Base-by-base conservation (phyloP, 2,888 invertebrate genomes). In the Halocaridina rubra region DNA sequence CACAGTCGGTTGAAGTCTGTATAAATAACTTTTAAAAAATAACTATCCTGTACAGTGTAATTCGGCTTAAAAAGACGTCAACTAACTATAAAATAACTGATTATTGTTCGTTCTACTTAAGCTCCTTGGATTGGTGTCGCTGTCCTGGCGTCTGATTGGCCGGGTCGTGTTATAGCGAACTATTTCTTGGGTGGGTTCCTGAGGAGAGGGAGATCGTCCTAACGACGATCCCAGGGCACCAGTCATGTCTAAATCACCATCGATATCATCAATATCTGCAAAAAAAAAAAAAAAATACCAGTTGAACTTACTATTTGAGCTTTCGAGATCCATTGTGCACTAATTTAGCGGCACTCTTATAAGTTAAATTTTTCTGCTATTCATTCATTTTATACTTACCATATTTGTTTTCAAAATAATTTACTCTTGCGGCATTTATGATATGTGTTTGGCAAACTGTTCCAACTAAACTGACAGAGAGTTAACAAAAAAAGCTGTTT, bases 41-140 rank as follows among this genome's bases (percentile, higher is more conserved):
- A 53, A 53, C 19, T 53, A 53, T 53, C 16, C 53, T 53, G 53
- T 53, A 53, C 53, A 53, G n/a, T n/a, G n/a, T n/a, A n/a, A n/a
- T n/a, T n/a, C n/a, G n/a, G n/a, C n/a, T n/a, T n/a, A n/a, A n/a
- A n/a, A n/a, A n/a, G n/a, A 5, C 8, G 72, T 39, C 53, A 76
- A 82, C 71, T 86, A 86, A 81, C 86, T 86, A 72, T 86, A 86
- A 59, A 86, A 82, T 19, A 86, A 53, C 64, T 87, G 85, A 71
- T 87, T 84, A 32, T 87, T 87, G 39, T 87, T 87, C 16, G 71
- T 85, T n/a, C 87, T 46, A 27, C 81, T 84, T 57, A 87, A 69
- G 57, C 85, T 85, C 27, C 85, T 69, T 19, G 87, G 87, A 61
- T 81, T 86, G 4, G 78, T 79, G 61, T 86, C 86, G n/a, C 82